Percentiles rank a stretch among this genome's conserved stretches.
phyloP scores from a whole-genome alignment of 2,113 vertebrate species.

The Sakesphorus luctuosus region DNA sequence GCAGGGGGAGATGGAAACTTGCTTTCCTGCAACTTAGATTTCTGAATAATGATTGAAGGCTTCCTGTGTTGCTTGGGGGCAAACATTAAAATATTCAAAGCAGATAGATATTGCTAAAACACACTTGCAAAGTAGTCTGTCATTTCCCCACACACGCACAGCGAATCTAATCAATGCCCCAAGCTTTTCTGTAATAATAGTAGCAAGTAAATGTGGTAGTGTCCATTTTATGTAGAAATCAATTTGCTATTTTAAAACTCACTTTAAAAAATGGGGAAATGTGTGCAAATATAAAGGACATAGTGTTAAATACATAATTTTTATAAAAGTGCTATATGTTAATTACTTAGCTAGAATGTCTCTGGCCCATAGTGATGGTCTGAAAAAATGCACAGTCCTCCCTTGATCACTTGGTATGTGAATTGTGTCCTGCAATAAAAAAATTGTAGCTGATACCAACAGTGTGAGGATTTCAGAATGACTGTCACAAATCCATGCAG shows the following conservation, averaged over 20 bases:
- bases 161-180: neutral
- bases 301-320: neutral
- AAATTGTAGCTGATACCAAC: neutral
- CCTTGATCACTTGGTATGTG: neutral
- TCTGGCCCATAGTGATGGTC: neutral
- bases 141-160: fast-evolving
- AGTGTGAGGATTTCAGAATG: neutral
- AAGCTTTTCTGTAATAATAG: neutral
- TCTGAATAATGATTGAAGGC: neutral
- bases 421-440: neutral
- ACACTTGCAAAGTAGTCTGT: neutral
- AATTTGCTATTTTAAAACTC: neutral
- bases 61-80: neutral
- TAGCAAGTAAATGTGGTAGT: neutral
- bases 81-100: neutral
- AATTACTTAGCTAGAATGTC: neutral
- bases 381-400: neutral
- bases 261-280: fast-evolving
- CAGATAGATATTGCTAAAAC: neutral
- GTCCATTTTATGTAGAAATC: neutral
- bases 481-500: neutral
- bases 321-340: neutral
- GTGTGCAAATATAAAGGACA: neutral
- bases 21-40: neutral
- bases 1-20: neutral